Conservation (phyloP, 2,113 vertebrate genomes). For the Ceyx melanurus region DNA sequence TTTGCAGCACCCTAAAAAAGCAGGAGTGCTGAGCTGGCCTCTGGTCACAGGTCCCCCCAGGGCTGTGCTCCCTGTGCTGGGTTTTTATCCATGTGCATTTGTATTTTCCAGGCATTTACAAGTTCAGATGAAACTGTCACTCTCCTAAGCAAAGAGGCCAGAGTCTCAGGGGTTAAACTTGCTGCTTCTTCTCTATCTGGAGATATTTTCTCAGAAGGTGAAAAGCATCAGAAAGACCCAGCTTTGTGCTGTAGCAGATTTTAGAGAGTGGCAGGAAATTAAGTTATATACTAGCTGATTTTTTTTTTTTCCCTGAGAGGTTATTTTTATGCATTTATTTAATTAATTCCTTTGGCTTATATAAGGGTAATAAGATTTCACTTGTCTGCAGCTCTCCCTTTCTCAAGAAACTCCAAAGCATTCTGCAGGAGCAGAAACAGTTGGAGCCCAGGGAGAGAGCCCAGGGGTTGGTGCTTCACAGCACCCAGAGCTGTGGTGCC, state of each 20-base stretch:
- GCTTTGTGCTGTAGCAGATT: neutral
- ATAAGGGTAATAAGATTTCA: neutral
- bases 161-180: neutral
- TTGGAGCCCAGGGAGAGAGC: neutral
- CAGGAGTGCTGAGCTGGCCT: neutral
- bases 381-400: neutral
- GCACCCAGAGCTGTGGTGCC: accelerated
- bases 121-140: neutral
- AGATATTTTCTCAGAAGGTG: neutral
- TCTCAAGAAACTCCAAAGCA: neutral
- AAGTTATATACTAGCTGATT: slow-evolving; percentile 1
- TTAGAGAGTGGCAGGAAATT: slow-evolving; percentile 31
- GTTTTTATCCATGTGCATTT: neutral
- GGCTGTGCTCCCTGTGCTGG: neutral
- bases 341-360: slow-evolving; percentile 53
- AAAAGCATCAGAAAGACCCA: neutral
- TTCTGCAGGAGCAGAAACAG: neutral
- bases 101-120: accelerated
- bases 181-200: neutral
- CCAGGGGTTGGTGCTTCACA: neutral
- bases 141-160: accelerated
- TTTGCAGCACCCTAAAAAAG: neutral
- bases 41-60: neutral
- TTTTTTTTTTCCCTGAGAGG: neutral
- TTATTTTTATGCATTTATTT: slow-evolving; percentile 67